Evolutionary conservation across 2,797 vertebrate genomes (phyloP).

Genomic region (Onychomys arenicola): DNA sequence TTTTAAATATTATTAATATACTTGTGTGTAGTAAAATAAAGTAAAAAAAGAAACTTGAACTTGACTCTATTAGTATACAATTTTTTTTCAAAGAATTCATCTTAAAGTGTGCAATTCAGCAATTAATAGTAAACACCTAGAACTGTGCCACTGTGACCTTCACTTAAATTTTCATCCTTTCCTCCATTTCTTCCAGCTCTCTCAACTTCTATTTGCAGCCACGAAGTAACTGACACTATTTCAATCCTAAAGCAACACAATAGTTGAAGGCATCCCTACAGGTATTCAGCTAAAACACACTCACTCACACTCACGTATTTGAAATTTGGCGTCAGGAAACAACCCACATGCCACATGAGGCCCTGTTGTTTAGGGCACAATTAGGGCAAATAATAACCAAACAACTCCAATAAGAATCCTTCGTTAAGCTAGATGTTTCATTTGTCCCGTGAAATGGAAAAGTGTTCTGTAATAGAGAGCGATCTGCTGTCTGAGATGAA

Average conservation of each 20-base stretch:
- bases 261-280: not conserved
- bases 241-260: not conserved
- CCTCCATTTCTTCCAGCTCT: not conserved
- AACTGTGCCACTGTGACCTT: not conserved
- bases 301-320: not conserved
- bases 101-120: not conserved
- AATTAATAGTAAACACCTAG: not conserved
- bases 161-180: not conserved
- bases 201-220: not conserved
- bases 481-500: not conserved
- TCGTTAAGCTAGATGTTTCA: not conserved
- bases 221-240: not conserved
- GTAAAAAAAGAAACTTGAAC: not conserved
- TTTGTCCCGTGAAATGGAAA: not conserved
- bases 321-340: not conserved
- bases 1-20: not conserved
- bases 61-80: not conserved
- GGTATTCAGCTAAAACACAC: not conserved
- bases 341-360: not conserved
- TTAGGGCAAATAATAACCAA: not conserved
- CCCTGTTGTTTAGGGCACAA: not conserved
- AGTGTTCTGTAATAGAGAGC: not conserved
- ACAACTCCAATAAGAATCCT: not conserved
- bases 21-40: not conserved
- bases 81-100: not conserved